Conservation (phyloP, 2,113 vertebrate genomes). For the Artemisiospiza belli region DNA sequence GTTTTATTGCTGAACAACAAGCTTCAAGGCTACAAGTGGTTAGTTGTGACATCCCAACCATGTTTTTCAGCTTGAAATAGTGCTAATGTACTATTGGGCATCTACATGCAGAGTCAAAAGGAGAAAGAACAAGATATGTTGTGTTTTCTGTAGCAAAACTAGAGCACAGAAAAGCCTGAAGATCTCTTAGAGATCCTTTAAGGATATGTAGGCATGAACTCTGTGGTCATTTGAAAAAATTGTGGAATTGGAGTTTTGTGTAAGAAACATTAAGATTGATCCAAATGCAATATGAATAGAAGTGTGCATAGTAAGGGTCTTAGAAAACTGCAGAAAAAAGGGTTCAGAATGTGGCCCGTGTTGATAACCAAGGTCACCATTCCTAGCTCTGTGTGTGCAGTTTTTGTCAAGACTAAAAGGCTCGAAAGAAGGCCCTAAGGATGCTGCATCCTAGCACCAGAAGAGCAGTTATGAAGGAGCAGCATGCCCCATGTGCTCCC, state of each 20-base stretch:
- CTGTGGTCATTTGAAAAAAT: not conserved
- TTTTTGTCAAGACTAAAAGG: not conserved
- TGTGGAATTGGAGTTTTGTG: not conserved
- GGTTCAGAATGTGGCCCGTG: not conserved
- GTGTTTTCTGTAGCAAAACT: not conserved
- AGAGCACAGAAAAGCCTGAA: not conserved
- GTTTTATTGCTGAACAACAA: not conserved
- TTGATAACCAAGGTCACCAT: not conserved
- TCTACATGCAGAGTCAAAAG: not conserved
- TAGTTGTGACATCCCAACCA: not conserved
- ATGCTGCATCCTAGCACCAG: not conserved
- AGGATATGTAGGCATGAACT: not conserved
- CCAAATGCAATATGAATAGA: not conserved
- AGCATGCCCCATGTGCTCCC: accelerated
- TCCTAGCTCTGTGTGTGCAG: not conserved
- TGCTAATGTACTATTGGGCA: not conserved
- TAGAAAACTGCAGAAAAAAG: not conserved
- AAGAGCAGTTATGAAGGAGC: not conserved
- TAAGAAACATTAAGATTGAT: not conserved
- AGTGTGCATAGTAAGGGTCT: not conserved
- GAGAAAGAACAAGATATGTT: not conserved
- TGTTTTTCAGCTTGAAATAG: not conserved
- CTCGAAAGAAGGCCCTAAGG: not conserved
- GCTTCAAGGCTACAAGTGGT: not conserved
- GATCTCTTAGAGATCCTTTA: not conserved